Evolutionary conservation across 2,113 vertebrate genomes (phyloP).

Genomic region (Ivindomyrus marchei): DNA sequence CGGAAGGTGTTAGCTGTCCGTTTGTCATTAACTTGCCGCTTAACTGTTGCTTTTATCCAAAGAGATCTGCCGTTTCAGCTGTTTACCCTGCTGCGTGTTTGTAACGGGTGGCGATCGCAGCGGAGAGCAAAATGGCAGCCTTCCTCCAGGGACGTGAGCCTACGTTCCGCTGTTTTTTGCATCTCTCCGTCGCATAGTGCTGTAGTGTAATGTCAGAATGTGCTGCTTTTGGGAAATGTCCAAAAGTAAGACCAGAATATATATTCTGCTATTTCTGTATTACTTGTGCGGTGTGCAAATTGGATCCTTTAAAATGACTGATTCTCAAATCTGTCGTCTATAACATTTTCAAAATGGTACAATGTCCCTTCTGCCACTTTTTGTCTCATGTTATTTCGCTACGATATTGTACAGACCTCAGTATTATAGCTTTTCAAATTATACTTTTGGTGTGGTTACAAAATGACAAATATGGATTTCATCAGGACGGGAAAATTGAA

Average conservation of each 20-base stretch:
- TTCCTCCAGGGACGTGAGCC: not conserved
- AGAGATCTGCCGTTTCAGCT: not conserved
- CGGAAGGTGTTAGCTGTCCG: not conserved
- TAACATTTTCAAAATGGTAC: conserved; percentile 1
- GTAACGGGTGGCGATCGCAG: not conserved
- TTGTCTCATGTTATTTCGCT: not conserved
- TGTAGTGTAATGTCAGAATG: not conserved
- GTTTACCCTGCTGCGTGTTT: not conserved
- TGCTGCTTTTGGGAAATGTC: not conserved
- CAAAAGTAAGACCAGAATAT: not conserved
- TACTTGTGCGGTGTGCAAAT: not conserved
- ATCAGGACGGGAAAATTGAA: not conserved
- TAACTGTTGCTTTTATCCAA: conserved; percentile 27
- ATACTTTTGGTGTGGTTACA: not conserved
- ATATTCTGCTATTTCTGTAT: not conserved
- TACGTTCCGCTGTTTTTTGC: not conserved
- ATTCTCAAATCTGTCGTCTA: not conserved
- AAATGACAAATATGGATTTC: conserved; percentile 1
- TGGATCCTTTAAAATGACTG: not conserved
- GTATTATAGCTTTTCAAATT: not conserved
- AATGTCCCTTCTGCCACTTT: not conserved
- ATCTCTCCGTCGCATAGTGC: not conserved
- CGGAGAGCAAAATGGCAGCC: not conserved
- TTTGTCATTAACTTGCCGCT: not conserved
- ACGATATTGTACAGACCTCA: not conserved